A percentile compares a stretch with the other conserved stretches of the same genome.
Evolutionary conservation across 2,113 vertebrate species (phyloP).

Genomic region (Phalacrocorax pelagicus): DNA sequence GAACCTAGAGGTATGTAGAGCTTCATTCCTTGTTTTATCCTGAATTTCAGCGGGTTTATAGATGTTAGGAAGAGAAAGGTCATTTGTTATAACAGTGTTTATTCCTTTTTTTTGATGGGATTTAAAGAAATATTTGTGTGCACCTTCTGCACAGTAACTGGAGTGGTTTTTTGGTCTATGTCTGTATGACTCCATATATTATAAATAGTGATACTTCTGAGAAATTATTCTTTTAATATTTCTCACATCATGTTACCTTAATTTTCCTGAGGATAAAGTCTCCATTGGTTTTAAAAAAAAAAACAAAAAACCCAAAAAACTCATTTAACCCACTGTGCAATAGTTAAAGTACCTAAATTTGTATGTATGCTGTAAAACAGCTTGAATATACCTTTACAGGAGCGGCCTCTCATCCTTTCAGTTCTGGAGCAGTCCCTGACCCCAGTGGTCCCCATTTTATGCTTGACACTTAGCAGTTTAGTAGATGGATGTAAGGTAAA

Average conservation of each 20-base stretch:
- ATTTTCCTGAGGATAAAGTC: background rate
- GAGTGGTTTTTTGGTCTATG: rapidly evolving
- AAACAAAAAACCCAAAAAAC: too few species aligned
- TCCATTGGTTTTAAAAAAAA: background rate
- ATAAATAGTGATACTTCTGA: background rate
- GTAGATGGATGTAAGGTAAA: background rate
- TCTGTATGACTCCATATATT: background rate
- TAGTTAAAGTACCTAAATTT: background rate
- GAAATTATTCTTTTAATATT: background rate
- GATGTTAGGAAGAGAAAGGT: background rate
- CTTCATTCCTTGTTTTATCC: background rate
- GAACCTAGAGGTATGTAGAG: background rate
- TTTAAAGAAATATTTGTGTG: background rate
- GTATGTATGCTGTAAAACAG: background rate
- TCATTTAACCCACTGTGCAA: background rate
- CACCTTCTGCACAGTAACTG: background rate
- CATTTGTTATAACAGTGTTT: background rate
- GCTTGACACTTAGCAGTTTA: background rate
- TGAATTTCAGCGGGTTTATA: background rate
- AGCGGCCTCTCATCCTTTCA: background rate
- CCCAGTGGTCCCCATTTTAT: background rate
- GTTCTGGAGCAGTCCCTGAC: background rate
- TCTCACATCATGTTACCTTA: background rate
- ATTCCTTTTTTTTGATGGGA: background rate
- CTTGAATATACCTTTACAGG: background rate